Percentiles rank a stretch among this genome's conserved stretches.
Evolutionary conservation across 2,888 invertebrate genomes (phyloP).

Genomic region (Drosophila nigritarsus): DNA sequence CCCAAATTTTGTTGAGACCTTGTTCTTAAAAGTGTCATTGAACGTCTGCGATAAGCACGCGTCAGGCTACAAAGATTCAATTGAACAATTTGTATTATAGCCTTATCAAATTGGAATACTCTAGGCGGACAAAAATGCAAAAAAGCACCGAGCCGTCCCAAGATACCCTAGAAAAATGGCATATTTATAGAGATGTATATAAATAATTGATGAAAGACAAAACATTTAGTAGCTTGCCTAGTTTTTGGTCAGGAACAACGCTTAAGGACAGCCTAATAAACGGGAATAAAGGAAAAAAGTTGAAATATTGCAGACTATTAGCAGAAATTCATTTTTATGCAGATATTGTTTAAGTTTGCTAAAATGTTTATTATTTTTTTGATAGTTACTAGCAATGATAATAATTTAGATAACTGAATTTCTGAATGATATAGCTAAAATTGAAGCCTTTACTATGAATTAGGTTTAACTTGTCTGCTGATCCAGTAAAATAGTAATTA

Average conservation of each 20-base stretch:
- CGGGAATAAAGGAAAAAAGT: not conserved
- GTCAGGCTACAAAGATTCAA: not conserved
- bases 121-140: not conserved
- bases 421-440: not conserved
- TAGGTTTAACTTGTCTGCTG: not conserved
- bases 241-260: not conserved
- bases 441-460: not conserved
- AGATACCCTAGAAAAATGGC: not conserved
- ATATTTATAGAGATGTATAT: not conserved
- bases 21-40: slow-evolving; percentile 1
- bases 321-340: not conserved
- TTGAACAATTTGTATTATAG: slow-evolving; percentile 15
- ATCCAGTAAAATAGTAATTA: not conserved
- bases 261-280: not conserved
- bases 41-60: slow-evolving; percentile 6
- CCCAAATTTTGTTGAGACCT: too few species aligned
- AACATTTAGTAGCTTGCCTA: too few species aligned
- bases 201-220: not conserved
- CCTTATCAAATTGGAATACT: slow-evolving; percentile 24
- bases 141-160: not conserved
- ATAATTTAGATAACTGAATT: not conserved
- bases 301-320: not conserved
- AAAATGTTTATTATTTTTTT: not conserved
- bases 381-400: not conserved
- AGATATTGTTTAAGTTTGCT: not conserved